These are phyloP conservation scores for Poicephalus gulielmi DNA, from an alignment of 2,113 vertebrate species.

Conservation along the genomic window DNA sequence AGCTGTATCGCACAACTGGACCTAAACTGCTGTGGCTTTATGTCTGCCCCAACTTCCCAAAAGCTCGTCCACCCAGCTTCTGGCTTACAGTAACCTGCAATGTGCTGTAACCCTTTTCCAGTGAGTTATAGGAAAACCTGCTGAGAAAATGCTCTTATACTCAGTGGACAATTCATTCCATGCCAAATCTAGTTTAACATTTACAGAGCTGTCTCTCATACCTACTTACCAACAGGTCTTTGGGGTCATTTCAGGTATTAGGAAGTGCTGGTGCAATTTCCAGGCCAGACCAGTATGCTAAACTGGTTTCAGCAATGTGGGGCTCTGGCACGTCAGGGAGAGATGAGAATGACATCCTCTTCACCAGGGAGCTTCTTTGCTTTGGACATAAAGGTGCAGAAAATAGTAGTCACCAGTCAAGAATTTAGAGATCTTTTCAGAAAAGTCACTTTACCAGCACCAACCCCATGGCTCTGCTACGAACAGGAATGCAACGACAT, in stretches of 20 bases:
- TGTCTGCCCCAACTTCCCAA: neutral
- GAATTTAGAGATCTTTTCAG: neutral
- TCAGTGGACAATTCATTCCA: neutral
- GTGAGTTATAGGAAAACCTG: neutral
- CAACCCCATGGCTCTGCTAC: neutral
- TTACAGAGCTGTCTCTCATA: neutral
- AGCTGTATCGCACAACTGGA: neutral
- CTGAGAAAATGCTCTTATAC: neutral
- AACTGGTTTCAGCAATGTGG: neutral
- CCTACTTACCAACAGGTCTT: fast-evolving
- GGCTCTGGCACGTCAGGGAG: fast-evolving
- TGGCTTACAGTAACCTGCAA: neutral
- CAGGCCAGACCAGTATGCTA: neutral
- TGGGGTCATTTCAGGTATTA: neutral
- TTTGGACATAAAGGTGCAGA: neutral
- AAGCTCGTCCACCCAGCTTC: neutral
- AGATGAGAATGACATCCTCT: neutral
- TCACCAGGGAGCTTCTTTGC: neutral
- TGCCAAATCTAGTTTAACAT: neutral
- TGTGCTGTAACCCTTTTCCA: neutral
- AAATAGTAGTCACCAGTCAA: neutral
- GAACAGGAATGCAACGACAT: neutral
- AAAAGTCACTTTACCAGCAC: neutral
- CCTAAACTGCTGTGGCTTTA: neutral
- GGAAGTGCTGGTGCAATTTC: neutral